A percentile compares a stretch with the other conserved stretches of the same genome.
These are phyloP conservation scores for Tetramorium alpestre DNA, from an alignment of 1,140 invertebrate species.

Conservation along the genomic window DNA sequence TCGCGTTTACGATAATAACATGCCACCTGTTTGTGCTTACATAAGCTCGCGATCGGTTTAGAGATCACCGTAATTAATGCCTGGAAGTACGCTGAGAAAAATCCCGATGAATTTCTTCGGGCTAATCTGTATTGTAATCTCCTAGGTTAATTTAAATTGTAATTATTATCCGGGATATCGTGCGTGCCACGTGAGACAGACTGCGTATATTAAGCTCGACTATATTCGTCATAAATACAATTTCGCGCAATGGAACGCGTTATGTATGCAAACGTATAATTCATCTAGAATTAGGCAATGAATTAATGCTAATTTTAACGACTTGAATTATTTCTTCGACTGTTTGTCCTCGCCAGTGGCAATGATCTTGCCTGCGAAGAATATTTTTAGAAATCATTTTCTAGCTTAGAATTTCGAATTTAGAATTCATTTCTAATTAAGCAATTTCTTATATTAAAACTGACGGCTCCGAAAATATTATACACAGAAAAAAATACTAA, in stretches of 20 bases:
- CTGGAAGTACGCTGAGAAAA: neutral
- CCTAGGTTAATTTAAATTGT: conserved; percentile 9
- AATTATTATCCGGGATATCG: neutral
- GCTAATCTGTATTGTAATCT: neutral
- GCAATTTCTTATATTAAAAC: neutral
- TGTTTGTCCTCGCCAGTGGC: neutral
- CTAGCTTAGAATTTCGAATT: neutral
- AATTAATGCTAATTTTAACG: conserved; percentile 7
- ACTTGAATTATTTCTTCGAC: neutral
- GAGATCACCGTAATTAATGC: conserved; percentile 9
- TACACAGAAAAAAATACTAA: no score
- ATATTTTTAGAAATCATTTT: neutral
- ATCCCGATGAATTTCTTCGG: conserved; percentile 1
- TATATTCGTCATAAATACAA: neutral
- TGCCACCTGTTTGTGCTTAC: conserved; percentile 37
- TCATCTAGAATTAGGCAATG: neutral
- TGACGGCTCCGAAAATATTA: neutral
- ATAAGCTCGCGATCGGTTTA: conserved; percentile 34
- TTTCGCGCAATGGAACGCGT: neutral
- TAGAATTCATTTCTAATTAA: neutral
- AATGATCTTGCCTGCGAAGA: neutral
- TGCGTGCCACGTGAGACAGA: neutral
- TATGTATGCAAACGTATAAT: neutral
- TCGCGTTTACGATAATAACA: conserved; percentile 6
- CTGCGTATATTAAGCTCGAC: neutral